A percentile compares a stretch with the other conserved stretches of the same genome.
Conservation (phyloP, 2,113 vertebrate species). For the Myotis lucifugus region DNA sequence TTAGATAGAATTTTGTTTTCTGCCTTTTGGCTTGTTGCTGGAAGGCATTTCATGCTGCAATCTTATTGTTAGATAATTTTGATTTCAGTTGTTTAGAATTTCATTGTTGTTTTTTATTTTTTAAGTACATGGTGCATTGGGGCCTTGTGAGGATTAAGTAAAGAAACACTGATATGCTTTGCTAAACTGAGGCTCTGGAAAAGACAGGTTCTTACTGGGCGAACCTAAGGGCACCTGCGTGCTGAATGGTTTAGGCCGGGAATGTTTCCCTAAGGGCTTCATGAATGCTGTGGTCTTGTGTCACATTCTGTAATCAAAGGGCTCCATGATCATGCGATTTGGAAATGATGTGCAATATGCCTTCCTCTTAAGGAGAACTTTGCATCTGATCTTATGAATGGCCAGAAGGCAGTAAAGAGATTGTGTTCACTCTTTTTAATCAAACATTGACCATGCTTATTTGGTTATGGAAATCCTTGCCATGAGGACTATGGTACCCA, state of each 20-base stretch:
- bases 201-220: neutral
- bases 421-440: neutral
- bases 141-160: neutral
- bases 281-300: neutral
- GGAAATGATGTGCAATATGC: neutral
- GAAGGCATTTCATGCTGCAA: conserved; percentile 69
- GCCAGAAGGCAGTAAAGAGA: neutral
- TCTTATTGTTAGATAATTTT: conserved; percentile 77
- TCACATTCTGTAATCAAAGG: neutral
- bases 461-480: neutral
- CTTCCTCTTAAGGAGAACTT: neutral
- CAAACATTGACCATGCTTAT: neutral
- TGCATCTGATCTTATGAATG: neutral
- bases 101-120: neutral
- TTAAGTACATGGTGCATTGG: neutral
- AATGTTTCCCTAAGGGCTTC: conserved; percentile 18
- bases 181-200: neutral
- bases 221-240: neutral
- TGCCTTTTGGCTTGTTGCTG: conserved; percentile 70
- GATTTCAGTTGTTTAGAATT: conserved; percentile 75
- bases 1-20: conserved; percentile 81
- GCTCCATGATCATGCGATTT: neutral
- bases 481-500: neutral
- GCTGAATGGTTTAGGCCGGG: neutral
- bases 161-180: conserved; percentile 13